Base-by-base conservation (phyloP, 2,888 invertebrate genomes). In the Drosophila tanythrix region DNA sequence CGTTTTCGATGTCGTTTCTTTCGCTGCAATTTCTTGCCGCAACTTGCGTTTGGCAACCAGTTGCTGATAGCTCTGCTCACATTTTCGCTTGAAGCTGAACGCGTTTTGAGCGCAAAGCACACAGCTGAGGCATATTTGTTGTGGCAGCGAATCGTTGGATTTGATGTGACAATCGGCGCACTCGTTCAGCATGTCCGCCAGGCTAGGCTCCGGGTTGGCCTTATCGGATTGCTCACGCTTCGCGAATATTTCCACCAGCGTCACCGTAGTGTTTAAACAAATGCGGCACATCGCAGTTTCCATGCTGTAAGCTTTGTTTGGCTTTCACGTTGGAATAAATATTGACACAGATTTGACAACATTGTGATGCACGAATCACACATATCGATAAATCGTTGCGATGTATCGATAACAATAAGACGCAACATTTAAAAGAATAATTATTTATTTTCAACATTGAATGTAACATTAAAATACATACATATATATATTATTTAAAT, bases 371-470 rank as follows among this genome's bases (percentile, higher is more conserved):
- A 31, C 31, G 27, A 15, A 15, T 36, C 1, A 3, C 35, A 25
- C 2, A n/a, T 33, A 70, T 61, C 70, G 71, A 76, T 70, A 36
- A 0, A 25, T 31, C 10, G 2, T 1, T 43, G 21, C 51, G 40
- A 77, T 57, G n/a, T 43, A 73, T 79, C 65, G 79, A 79, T 79
- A 36, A 21, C 3, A 43, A 11, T 7, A 29, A 11, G 2, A 40
- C 11, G 11, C 10, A 43, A 13, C 52, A 27, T 56, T 64, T 79
- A 75, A 75, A 82, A 90, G 86, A 89, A 91, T 89, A 87, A 80
- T 82, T 91, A 83, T 85, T 90, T 86, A 90, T 91, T 83, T 81
- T 86, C 89, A 91, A 91, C 91, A 85, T 83, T 86, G 78, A 73
- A 82, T 81, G 79, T 80, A 88, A 86, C 89, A 88, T 88, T 82